Percentiles rank a stretch among this genome's conserved stretches.
phyloP scores from a whole-genome alignment of 2,888 invertebrate species.

The Nemapogon koenigi region DNA sequence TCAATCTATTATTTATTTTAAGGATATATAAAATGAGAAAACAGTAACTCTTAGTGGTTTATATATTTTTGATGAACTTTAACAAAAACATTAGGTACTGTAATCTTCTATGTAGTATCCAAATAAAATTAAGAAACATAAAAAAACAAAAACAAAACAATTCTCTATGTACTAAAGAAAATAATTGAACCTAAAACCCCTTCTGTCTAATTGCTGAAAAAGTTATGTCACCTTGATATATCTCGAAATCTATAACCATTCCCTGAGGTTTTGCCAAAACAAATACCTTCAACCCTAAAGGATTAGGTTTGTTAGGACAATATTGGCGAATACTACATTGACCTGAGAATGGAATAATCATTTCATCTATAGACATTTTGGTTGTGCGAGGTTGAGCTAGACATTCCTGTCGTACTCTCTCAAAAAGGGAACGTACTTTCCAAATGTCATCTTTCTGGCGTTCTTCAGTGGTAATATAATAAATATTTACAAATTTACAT shows the following conservation, averaged over 20 bases:
- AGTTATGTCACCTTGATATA: conserved; percentile 8
- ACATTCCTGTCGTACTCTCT: conserved; percentile 1
- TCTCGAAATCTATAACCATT: conserved; percentile 4
- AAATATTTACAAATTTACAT: no score
- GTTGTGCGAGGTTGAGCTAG: conserved; percentile 2
- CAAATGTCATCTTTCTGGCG: conserved; percentile 2
- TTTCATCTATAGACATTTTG: conserved; percentile 6
- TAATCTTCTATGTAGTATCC: no score
- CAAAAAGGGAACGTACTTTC: conserved; percentile 4
- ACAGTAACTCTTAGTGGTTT: no score
- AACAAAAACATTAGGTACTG: no score
- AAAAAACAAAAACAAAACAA: no score
- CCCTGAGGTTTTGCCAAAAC: conserved; percentile 11
- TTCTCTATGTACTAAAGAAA: no score
- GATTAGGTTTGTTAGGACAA: conserved; percentile 10
- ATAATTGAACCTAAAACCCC: no score
- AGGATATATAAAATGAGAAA: no score
- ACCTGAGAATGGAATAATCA: conserved; percentile 8
- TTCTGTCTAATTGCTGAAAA: no score
- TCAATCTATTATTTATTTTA: no score
- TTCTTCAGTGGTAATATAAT: background rate
- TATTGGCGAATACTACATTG: conserved; percentile 9
- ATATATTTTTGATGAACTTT: no score
- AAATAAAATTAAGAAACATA: no score
- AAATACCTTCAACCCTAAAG: conserved; percentile 8